Conservation (phyloP, 2,888 invertebrate genomes). For the Andrena fulva region DNA sequence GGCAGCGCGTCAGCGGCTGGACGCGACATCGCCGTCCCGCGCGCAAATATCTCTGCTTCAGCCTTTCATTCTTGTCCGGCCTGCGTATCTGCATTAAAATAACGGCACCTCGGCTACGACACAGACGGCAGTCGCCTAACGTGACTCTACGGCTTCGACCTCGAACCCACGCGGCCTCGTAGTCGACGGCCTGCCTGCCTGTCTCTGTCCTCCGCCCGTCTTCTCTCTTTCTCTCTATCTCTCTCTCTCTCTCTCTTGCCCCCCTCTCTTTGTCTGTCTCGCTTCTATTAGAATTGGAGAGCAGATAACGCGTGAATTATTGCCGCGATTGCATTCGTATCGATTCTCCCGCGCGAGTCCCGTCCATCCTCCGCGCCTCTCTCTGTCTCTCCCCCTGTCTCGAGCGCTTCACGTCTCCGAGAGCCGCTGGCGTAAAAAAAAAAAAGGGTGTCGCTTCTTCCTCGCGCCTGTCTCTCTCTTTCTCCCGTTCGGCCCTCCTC, state of each 20-base stretch:
- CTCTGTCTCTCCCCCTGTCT: neutral
- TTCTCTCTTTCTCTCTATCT: constrained; percentile 1
- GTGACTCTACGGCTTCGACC: constrained; percentile 72
- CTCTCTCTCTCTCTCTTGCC: neutral
- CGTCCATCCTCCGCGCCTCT: neutral
- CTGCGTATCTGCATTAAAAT: constrained; percentile 75
- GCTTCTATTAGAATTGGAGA: constrained; percentile 49
- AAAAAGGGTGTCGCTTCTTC: neutral
- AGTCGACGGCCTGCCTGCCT: constrained; percentile 42
- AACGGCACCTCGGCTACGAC: constrained; percentile 74
- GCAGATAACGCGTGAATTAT: constrained; percentile 60
- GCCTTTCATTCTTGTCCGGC: constrained; percentile 73
- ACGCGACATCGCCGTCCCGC: constrained; percentile 42
- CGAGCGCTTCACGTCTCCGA: neutral
- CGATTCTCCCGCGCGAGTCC: constrained; percentile 23
- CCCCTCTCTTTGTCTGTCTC: constrained; percentile 18
- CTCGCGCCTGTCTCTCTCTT: neutral
- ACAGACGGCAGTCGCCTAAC: constrained; percentile 69
- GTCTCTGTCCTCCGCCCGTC: neutral
- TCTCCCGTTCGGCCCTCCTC: neutral
- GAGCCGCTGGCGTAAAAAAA: neutral
- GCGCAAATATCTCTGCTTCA: constrained; percentile 68
- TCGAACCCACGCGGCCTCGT: constrained; percentile 73
- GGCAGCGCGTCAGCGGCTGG: constrained; percentile 25
- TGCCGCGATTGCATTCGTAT: constrained; percentile 46